These are phyloP conservation scores for Philereme vetulata DNA, from an alignment of 2,888 invertebrate species.

Conservation along the genomic window DNA sequence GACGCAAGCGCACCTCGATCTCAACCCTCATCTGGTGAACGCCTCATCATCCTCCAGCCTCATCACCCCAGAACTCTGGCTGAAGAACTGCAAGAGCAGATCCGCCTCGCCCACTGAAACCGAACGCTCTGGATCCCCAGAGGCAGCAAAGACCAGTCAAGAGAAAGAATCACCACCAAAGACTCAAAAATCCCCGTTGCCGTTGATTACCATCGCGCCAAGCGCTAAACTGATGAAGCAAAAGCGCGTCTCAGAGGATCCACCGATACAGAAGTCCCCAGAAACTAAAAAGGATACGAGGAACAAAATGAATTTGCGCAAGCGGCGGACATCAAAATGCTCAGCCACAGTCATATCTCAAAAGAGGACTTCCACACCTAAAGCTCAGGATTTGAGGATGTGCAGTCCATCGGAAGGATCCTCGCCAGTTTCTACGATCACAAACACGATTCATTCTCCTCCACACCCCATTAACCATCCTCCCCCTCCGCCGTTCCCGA, in stretches of 20 bases:
- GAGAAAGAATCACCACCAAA: slow-evolving; percentile 60
- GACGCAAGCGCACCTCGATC: slow-evolving; percentile 95
- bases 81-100: slow-evolving; percentile 89
- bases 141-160: slow-evolving; percentile 58
- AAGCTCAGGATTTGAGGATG: slow-evolving; percentile 76
- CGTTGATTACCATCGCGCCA: slow-evolving; percentile 86
- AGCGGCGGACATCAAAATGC: slow-evolving; percentile 73
- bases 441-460: slow-evolving; percentile 70
- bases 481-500: slow-evolving; percentile 63
- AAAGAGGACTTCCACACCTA: slow-evolving; percentile 66
- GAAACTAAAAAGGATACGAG: slow-evolving; percentile 72
- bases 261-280: slow-evolving; percentile 66
- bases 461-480: slow-evolving; percentile 50
- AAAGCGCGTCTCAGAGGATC: slow-evolving; percentile 65
- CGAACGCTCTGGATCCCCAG: slow-evolving; percentile 81
- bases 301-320: slow-evolving; percentile 75
- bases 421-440: slow-evolving; percentile 64
- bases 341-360: slow-evolving; percentile 76
- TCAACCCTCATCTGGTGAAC: slow-evolving; percentile 89
- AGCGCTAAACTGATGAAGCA: slow-evolving; percentile 86
- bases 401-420: slow-evolving; percentile 73
- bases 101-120: slow-evolving; percentile 83
- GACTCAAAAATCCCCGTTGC: slow-evolving; percentile 78
- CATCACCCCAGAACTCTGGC: slow-evolving; percentile 96
- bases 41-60: slow-evolving; percentile 81